Evolutionary conservation across 1,140 invertebrate species (phyloP).

Genomic region (Drosophila miranda): DNA sequence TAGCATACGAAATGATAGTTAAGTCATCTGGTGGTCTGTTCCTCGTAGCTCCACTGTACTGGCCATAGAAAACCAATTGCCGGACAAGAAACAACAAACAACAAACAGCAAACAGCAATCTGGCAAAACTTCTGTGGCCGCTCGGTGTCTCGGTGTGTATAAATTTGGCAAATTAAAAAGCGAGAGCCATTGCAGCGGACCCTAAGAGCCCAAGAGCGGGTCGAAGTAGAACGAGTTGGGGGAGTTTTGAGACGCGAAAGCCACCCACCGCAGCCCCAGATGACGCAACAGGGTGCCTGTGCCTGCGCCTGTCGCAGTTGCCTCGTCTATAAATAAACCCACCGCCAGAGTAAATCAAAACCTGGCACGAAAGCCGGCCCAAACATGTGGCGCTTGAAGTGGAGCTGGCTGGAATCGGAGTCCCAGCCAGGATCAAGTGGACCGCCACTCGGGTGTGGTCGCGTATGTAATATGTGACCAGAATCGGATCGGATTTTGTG

Average conservation of each 20-base stretch:
- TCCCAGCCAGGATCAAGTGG: slow-evolving; percentile 62
- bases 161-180: slow-evolving; percentile 78
- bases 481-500: slow-evolving; percentile 37
- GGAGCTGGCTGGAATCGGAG: not conserved
- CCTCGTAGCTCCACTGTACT: slow-evolving; percentile 19
- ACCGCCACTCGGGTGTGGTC: slow-evolving; percentile 70
- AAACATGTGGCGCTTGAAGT: slow-evolving; percentile 64
- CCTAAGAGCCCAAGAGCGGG: slow-evolving; percentile 5
- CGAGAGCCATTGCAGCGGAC: slow-evolving; percentile 25
- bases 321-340: slow-evolving; percentile 70
- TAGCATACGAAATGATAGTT: not conserved
- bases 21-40: too few species aligned
- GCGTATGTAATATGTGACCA: slow-evolving; percentile 43
- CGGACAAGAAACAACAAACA: slow-evolving; percentile 21
- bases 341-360: slow-evolving; percentile 73
- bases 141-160: slow-evolving; percentile 56
- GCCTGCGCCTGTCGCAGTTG: too few species aligned
- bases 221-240: not conserved
- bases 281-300: slow-evolving; percentile 73
- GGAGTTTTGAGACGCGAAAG: slow-evolving; percentile 35
- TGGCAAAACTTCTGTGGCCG: slow-evolving; percentile 57
- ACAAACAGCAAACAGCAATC: slow-evolving; percentile 1
- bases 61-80: slow-evolving; percentile 37
- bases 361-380: slow-evolving; percentile 57
- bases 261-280: slow-evolving; percentile 72